These are phyloP conservation scores for Hylyphantes graminicola DNA, from an alignment of 1,140 invertebrate species.

Conservation along the genomic window DNA sequence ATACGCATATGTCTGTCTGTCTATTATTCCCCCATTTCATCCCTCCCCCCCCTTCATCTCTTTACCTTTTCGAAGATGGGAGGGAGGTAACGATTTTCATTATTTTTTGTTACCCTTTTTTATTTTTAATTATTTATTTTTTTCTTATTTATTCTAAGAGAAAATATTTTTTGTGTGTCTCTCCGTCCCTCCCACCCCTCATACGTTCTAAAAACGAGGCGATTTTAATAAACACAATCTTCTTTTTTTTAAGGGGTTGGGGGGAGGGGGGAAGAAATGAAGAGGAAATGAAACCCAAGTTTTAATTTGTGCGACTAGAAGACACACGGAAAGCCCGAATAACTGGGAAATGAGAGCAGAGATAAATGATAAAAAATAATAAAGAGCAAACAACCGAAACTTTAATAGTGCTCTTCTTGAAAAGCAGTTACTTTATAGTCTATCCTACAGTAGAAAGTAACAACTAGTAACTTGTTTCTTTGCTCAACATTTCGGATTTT, in stretches of 20 bases:
- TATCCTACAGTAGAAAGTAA: too few relatives aligned
- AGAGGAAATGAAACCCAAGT: slow-evolving; percentile 60
- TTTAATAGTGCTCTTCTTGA: too few relatives aligned
- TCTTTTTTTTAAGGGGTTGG: not conserved
- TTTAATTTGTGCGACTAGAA: slow-evolving; percentile 53
- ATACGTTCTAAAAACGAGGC: slow-evolving; percentile 50
- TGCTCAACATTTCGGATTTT: too few relatives aligned
- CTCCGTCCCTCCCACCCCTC: not conserved
- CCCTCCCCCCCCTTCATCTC: slow-evolving; percentile 4
- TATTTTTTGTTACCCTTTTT: slow-evolving; percentile 36
- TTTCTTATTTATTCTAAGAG: not conserved
- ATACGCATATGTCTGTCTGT: slow-evolving; percentile 38
- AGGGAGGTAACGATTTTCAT: not conserved
- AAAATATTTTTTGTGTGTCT: slow-evolving; percentile 1
- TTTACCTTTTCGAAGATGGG: slow-evolving; percentile 44
- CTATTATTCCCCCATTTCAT: slow-evolving; percentile 56
- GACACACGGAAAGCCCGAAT: slow-evolving; percentile 28
- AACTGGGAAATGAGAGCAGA: slow-evolving; percentile 28
- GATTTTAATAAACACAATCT: slow-evolving; percentile 61
- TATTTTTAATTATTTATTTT: slow-evolving; percentile 28
- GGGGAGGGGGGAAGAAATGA: slow-evolving; percentile 49
- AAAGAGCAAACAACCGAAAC: slow-evolving; percentile 1
- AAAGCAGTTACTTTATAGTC: too few relatives aligned
- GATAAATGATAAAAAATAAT: slow-evolving; percentile 49
- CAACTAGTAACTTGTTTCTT: too few relatives aligned